A percentile compares a stretch with the other conserved stretches of the same genome.
Evolutionary conservation across 2,113 vertebrate species (phyloP).

Genomic region (Danio rerio): DNA sequence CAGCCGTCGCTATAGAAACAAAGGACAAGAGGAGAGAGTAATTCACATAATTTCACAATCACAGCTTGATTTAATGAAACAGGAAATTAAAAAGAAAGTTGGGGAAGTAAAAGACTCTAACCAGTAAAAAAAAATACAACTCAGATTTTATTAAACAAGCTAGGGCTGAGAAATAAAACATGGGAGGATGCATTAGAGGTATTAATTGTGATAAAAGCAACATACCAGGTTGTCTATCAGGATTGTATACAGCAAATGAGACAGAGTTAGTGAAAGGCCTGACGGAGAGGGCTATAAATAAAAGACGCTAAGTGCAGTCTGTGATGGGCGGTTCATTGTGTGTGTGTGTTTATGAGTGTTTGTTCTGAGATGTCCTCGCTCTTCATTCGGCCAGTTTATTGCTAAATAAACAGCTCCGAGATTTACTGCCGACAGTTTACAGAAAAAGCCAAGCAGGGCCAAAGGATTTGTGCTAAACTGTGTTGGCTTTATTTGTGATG

Average conservation of each 20-base stretch:
- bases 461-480: background rate
- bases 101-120: conserved; percentile 8
- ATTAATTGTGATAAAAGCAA: conserved; percentile 5
- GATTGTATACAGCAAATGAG: conserved; percentile 7
- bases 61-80: conserved; percentile 11
- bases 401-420: conserved; percentile 27
- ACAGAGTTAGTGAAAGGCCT: conserved; percentile 14
- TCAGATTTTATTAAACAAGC: conserved; percentile 1
- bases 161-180: background rate
- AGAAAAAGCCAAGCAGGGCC: conserved; percentile 19
- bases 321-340: conserved; percentile 18
- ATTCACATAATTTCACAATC: conserved; percentile 6
- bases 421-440: conserved; percentile 15
- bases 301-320: conserved; percentile 15
- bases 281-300: conserved; percentile 23
- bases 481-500: background rate
- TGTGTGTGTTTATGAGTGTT: conserved; percentile 19
- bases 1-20: conserved; percentile 84
- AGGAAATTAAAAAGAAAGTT: conserved; percentile 21
- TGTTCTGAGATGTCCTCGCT: conserved; percentile 25
- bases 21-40: conserved; percentile 2
- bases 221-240: conserved; percentile 18
- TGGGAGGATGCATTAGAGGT: background rate
- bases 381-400: conserved; percentile 16
- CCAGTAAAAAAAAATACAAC: background rate